Conservation (phyloP, 2,113 vertebrate species). For the Pithys albifrons region DNA sequence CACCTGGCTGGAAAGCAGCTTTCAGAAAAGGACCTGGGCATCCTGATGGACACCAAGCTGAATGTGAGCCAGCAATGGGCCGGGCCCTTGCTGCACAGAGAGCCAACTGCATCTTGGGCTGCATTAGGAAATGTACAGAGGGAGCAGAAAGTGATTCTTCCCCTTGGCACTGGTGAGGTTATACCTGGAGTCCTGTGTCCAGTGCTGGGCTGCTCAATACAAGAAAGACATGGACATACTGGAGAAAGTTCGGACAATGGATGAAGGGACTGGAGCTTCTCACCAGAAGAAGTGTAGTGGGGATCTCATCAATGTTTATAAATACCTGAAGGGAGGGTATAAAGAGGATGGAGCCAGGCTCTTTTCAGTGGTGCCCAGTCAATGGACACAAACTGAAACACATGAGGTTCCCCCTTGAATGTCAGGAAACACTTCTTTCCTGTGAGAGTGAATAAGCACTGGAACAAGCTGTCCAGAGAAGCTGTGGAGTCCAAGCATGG, state of each 20-base stretch:
- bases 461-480: background rate
- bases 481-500: background rate
- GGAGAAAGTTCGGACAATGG: background rate
- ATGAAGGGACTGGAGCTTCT: background rate
- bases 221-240: background rate
- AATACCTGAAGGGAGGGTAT: background rate
- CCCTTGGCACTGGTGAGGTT: rapidly evolving
- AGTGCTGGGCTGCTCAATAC: background rate
- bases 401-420: background rate
- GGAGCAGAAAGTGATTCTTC: background rate
- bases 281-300: background rate
- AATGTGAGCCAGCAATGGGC: background rate
- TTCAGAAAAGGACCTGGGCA: background rate
- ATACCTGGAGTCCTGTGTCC: background rate
- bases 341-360: background rate
- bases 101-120: background rate
- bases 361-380: background rate
- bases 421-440: background rate
- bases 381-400: background rate
- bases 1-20: background rate
- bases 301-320: no score
- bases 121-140: background rate
- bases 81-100: background rate
- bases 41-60: background rate
- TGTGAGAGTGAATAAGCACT: background rate